Base-by-base conservation (phyloP, 2,888 invertebrate genomes). In the Amphipoea lucens region DNA sequence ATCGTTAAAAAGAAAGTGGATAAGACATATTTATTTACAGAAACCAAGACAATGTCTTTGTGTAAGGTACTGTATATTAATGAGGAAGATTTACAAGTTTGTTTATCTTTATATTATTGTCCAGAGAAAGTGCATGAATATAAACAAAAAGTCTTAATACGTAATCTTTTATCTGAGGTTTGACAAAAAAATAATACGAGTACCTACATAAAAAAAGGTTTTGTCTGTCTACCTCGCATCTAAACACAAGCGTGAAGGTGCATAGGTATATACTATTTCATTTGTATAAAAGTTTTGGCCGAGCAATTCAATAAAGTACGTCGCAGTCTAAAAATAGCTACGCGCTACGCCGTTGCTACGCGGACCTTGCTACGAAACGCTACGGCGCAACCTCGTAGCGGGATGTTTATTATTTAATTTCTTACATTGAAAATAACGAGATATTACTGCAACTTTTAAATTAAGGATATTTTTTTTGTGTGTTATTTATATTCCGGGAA, bases 281-380 rank as follows among this genome's bases (percentile, higher is more conserved):
- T 80, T 68, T 48, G n/a, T 69, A 68, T 72, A 60, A 73, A 78
- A 54, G 68, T 84, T 69, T 54, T 40, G 23, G 68, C 29, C 23
- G 14, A 69, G 60, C 73, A 45, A 65, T 84, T 79, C 42, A 40
- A 73, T 69, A 69, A 78, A 82, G 60, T 79, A 79, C 79, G 76
- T 65, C 29, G 62, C 70, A 29, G 71, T 66, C 70, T 86, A 86
- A 36, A 77, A 81, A 84, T 70, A 81, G 81, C 81, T 73, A 68
- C 74, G 78, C 72, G 63, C 78, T 85, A 83, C 81, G 78, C 36
- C 57, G 83, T 81, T 85, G 83, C 89, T 89, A 89, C 87, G 86
- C 74, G 73, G 87, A 79, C 82, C 84, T 78, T 73, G 85, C 89
- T 88, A 88, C 89, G 85, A 76, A 63, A 48, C 57, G 79, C 85